Evolutionary conservation across 2,797 vertebrate genomes (phyloP), one percentile per base, ranked within the genome.

Genomic region (Enteromius unitaeniatus): DNA sequence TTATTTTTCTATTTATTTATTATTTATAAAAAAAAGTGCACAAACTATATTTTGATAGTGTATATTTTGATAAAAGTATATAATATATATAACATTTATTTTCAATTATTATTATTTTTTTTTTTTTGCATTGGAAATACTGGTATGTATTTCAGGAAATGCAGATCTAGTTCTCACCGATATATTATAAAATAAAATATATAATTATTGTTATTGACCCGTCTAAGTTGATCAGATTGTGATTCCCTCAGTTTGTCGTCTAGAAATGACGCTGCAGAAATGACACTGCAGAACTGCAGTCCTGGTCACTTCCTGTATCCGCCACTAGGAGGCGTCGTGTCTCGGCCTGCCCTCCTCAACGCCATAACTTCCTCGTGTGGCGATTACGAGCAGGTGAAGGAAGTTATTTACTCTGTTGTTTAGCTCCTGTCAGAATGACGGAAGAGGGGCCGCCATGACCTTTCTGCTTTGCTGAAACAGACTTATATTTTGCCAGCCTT

Each of bases 401-500:
- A 74, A 6, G 21, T 76, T 76, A 76, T 83, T 83, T 83, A 83
- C 81, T 62, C 53, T 55, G 47, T 55, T 76, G 60, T 83, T 83
- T 68, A 76, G 62, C 64, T 64, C 49, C 47, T 65, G 75, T 81
- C 81, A 65, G 58, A 45, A 74, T 76, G 77, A 76, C 6, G 14
- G 17, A 60, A 1, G 74, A 81, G 42, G 72, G 9, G 45, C 9
- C 11, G 47, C 31, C 17, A 34, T 73, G 84, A 74, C 47, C 84
- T 79, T 76, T 78, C 69, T 51, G 60, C 72, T 67, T 11, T 4
- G 60, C 15, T 40, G 60, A 11, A 26, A 47, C 81, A 28, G 3
- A 40, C 73, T 75, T 82, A 37, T 76, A 75, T 53, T 82, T 76
- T n/a, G 62, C 72, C 49, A 28, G 72, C 19, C 21, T 89, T 90